These are phyloP conservation scores for Helogale parvula DNA, from an alignment of 2,113 vertebrate species.

Conservation along the genomic window DNA sequence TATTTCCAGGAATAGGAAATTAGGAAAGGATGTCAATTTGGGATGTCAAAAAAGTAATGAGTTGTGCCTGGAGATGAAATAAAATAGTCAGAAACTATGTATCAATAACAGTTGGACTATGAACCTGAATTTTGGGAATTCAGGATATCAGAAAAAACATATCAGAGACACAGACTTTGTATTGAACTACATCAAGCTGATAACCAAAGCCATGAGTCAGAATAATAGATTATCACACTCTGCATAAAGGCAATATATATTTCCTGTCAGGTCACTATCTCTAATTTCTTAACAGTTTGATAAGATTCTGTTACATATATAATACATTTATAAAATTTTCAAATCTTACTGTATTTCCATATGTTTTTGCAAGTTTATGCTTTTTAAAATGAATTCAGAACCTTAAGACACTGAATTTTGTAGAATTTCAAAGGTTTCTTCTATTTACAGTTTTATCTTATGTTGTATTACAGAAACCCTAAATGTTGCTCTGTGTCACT, in stretches of 20 bases:
- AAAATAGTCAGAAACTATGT: background rate
- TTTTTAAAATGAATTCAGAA: background rate
- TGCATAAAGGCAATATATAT: background rate
- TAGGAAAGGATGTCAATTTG: background rate
- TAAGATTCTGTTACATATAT: background rate
- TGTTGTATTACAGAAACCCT: slow-evolving; percentile 35
- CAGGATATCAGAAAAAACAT: background rate
- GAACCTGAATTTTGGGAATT: background rate
- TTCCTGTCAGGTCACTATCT: background rate
- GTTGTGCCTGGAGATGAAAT: background rate
- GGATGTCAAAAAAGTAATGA: background rate
- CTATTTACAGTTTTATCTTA: slow-evolving; percentile 53
- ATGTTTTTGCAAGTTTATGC: background rate
- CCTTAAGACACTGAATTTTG: slow-evolving; percentile 16
- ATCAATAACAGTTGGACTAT: background rate
- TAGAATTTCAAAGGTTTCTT: slow-evolving; percentile 32
- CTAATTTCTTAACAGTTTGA: slow-evolving; percentile 25
- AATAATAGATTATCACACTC: background rate
- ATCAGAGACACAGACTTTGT: background rate
- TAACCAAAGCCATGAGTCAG: background rate
- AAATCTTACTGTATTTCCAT: background rate
- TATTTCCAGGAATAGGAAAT: slow-evolving; percentile 11
- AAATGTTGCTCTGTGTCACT: slow-evolving; percentile 50
- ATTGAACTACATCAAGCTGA: background rate
- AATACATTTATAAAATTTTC: background rate